These are phyloP conservation scores for Dascyllus trimaculatus DNA, from an alignment of 2,113 vertebrate species.

Conservation along the genomic window DNA sequence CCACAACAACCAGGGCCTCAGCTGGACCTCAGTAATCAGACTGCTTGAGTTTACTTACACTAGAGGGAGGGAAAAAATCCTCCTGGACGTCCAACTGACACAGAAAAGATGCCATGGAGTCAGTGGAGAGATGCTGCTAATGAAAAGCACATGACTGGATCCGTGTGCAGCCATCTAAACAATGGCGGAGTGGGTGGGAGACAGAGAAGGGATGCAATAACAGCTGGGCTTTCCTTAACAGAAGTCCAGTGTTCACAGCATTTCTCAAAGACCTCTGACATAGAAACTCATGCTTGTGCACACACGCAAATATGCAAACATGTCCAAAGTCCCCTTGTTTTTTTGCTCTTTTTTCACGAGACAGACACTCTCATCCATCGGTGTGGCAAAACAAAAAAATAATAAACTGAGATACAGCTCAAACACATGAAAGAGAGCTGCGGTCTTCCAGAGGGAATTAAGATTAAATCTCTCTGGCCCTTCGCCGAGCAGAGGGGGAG, in stretches of 20 bases:
- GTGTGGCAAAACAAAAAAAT: constrained; percentile 19
- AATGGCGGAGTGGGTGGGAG: constrained; percentile 54
- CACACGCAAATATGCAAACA: constrained; percentile 40
- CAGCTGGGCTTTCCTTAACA: constrained; percentile 47
- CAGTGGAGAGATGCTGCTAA: constrained; percentile 64
- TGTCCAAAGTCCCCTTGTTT: background rate
- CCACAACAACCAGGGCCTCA: constrained; percentile 4
- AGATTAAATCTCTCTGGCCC: constrained; percentile 70
- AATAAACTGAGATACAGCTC: constrained; percentile 53
- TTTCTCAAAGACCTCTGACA: constrained; percentile 21
- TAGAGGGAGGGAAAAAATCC: background rate
- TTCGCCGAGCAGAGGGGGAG: constrained; percentile 54
- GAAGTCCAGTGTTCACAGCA: constrained; percentile 34
- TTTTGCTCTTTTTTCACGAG: background rate
- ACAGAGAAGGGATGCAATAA: constrained; percentile 42
- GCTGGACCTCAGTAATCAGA: constrained; percentile 37
- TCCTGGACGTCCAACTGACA: constrained; percentile 24
- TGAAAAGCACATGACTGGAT: constrained; percentile 74
- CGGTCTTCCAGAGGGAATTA: constrained; percentile 55
- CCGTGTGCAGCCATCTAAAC: constrained; percentile 57
- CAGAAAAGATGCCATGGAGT: constrained; percentile 52
- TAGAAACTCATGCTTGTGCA: constrained; percentile 26
- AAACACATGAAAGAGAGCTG: constrained; percentile 60
- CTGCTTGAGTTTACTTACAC: constrained; percentile 42
- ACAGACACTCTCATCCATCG: constrained; percentile 31